Conservation (phyloP, 2,113 vertebrate genomes). For the Microtus ochrogaster region DNA sequence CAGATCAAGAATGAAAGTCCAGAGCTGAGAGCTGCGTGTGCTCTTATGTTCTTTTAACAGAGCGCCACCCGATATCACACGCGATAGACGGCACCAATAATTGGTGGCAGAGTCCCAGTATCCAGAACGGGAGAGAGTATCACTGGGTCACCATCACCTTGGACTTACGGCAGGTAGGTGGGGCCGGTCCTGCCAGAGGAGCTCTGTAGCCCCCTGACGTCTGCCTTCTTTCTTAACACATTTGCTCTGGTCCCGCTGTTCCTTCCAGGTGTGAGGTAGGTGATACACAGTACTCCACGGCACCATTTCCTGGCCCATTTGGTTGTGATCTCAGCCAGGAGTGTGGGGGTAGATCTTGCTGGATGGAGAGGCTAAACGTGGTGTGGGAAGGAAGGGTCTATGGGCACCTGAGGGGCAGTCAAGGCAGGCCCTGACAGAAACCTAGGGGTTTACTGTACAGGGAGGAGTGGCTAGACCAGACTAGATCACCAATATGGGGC, state of each 20-base stretch:
- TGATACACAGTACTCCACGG: neutral
- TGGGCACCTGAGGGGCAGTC: neutral
- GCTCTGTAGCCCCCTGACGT: neutral
- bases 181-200: accelerated
- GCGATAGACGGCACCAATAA: conserved; percentile 97
- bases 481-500: neutral
- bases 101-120: conserved; percentile 99
- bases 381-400: no score
- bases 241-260: neutral
- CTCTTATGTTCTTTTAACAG: conserved; percentile 83
- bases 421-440: neutral
- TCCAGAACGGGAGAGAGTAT: conserved; percentile 95
- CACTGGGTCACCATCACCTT: conserved; percentile 97
- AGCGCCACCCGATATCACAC: conserved; percentile 94
- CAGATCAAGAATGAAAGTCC: neutral
- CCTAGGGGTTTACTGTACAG: neutral
- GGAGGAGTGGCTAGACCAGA: neutral
- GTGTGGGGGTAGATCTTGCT: neutral
- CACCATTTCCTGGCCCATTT: neutral
- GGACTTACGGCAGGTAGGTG: conserved; percentile 95
- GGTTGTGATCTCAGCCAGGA: neutral
- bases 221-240: neutral
- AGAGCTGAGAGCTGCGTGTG: neutral
- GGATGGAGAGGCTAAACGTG: neutral
- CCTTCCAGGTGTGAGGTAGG: neutral